phyloP scores from a whole-genome alignment of 2,113 vertebrate species.

The Cinclus mexicanus region DNA sequence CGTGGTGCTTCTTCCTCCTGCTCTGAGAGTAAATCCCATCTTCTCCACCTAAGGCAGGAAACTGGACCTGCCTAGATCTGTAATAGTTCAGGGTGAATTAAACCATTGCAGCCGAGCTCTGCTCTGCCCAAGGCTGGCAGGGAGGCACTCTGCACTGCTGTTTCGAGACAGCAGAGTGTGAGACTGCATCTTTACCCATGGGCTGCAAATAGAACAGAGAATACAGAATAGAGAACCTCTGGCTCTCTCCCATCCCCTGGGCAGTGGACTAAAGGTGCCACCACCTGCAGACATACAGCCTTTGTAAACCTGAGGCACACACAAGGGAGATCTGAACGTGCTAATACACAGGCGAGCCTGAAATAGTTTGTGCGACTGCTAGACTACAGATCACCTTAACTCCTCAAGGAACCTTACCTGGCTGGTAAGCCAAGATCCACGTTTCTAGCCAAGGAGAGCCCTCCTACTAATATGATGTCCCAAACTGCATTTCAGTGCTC shows the following conservation, averaged over 20 bases:
- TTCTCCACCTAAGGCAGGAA: not conserved
- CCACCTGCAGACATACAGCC: not conserved
- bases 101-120: not conserved
- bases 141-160: not conserved
- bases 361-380: not conserved
- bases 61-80: not conserved
- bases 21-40: not conserved
- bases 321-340: not conserved
- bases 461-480: not conserved
- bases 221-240: not conserved
- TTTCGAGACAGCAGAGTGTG: not conserved
- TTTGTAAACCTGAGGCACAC: not conserved
- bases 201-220: not conserved
- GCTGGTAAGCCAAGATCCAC: not conserved
- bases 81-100: not conserved
- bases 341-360: not conserved
- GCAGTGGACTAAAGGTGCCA: not conserved
- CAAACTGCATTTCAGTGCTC: not conserved
- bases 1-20: not conserved
- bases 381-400: not conserved
- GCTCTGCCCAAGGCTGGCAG: not conserved
- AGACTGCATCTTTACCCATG: not conserved
- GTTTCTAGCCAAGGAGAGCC: not conserved
- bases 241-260: not conserved
- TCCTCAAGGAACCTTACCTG: not conserved